A percentile compares a stretch with the other conserved stretches of the same genome.
phyloP scores from a whole-genome alignment of 1,140 invertebrate species.

The Globodera rostochiensis region DNA sequence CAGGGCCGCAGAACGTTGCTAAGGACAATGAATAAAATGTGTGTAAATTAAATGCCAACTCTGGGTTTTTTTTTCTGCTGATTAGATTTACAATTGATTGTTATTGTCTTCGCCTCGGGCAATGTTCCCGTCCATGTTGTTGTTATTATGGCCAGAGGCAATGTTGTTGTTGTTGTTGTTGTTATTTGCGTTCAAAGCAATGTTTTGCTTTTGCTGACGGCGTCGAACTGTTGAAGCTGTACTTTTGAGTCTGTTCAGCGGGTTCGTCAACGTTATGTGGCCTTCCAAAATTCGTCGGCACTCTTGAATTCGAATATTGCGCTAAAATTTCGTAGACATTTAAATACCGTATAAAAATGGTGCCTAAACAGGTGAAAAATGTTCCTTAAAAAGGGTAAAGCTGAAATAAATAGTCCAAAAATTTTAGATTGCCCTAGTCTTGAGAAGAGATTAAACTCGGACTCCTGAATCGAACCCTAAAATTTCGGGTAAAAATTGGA shows the following conservation, averaged over 20 bases:
- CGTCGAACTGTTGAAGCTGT: background rate
- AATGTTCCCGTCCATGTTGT: background rate
- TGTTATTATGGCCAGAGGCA: background rate
- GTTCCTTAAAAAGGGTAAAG: no score
- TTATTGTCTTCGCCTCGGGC: background rate
- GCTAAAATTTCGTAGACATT: slow-evolving; percentile 2
- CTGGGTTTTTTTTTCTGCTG: background rate
- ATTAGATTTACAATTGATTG: slow-evolving; percentile 3
- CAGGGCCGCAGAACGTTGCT: slow-evolving; percentile 6
- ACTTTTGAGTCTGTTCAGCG: slow-evolving; percentile 4
- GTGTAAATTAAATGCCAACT: no score
- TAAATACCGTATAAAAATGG: no score
- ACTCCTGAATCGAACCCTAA: no score
- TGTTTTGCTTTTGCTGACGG: background rate
- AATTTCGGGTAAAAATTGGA: no score
- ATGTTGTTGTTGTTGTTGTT: background rate
- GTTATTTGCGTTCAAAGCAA: background rate
- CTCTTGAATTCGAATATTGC: slow-evolving; percentile 31
- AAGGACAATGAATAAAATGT: background rate
- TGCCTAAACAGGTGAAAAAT: no score
- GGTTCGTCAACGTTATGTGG: slow-evolving; percentile 17
- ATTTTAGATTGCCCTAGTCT: no score
- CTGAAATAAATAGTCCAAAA: no score
- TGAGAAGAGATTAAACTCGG: no score
- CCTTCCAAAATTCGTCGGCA: slow-evolving; percentile 27